These are phyloP conservation scores for Helarctos malayanus DNA, from an alignment of 2,797 vertebrate genomes.

Conservation along the genomic window DNA sequence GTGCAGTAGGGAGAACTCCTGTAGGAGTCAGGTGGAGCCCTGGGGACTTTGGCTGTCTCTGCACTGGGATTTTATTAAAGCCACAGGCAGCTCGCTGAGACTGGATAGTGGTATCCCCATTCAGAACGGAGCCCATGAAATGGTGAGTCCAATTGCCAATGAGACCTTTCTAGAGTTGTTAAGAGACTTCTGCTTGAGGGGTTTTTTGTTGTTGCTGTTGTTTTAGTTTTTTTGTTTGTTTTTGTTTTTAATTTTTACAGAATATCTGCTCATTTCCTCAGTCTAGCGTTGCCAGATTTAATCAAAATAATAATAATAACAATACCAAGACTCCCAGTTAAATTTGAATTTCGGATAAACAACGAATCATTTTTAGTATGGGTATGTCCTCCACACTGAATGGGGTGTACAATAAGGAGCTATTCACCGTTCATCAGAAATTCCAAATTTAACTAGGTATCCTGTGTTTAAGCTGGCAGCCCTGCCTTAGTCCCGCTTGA, in stretches of 20 bases:
- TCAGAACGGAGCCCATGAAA: not conserved
- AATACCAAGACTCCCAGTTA: not conserved
- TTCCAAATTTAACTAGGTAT: not conserved
- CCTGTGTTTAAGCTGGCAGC: not conserved
- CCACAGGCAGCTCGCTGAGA: not conserved
- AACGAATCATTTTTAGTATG: not conserved
- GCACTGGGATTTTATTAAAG: not conserved
- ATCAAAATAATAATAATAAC: not conserved
- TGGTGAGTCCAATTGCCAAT: not conserved
- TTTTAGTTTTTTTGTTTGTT: not conserved
- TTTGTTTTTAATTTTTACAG: not conserved
- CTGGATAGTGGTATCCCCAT: not conserved
- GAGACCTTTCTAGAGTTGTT: not conserved
- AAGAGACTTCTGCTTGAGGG: not conserved
- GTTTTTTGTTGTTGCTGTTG: not conserved
- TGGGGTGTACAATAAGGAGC: not conserved
- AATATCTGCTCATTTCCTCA: not conserved
- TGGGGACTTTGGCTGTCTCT: not conserved
- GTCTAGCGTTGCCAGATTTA: not conserved
- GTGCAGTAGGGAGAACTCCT: not conserved
- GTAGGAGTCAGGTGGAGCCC: not conserved
- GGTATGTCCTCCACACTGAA: not conserved
- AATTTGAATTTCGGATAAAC: conserved; percentile 32
- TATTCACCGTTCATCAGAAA: not conserved
- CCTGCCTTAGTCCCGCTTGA: not conserved